Conservation (phyloP, 1,140 invertebrate species). For the Mya arenaria region DNA sequence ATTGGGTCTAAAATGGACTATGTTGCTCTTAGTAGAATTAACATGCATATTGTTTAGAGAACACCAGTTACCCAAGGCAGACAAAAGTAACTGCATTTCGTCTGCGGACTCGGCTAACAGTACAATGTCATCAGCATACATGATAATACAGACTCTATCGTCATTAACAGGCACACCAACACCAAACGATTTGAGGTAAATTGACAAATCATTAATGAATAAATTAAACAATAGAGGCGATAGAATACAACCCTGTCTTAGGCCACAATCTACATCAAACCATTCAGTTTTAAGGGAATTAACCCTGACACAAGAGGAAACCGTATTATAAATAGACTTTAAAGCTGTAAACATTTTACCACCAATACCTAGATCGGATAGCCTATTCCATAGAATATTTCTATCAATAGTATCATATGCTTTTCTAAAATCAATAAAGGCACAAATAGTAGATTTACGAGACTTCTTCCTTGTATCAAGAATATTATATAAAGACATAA, state of each 20-base stretch:
- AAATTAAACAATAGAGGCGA: conserved; percentile 31
- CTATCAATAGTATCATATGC: conserved; percentile 14
- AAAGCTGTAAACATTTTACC: conserved; percentile 15
- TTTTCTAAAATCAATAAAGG: conserved; percentile 29
- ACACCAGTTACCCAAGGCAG: not conserved
- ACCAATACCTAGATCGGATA: not conserved
- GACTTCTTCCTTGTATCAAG: conserved; percentile 29
- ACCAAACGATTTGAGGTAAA: conserved; percentile 11
- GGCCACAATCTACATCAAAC: conserved; percentile 11
- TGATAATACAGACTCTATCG: conserved; percentile 22
- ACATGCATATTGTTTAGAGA: conserved; percentile 5
- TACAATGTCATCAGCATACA: conserved; percentile 37
- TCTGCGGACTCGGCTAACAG: not conserved
- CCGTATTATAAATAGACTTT: not conserved
- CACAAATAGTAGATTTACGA: not conserved
- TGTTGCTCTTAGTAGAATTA: conserved; percentile 18
- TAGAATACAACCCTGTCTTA: conserved; percentile 27
- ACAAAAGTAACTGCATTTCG: not conserved
- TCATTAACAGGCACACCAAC: conserved; percentile 2
- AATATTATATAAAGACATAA: not conserved
- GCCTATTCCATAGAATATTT: conserved; percentile 1
- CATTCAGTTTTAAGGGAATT: conserved; percentile 9
- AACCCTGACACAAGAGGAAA: conserved; percentile 13
- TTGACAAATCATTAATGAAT: conserved; percentile 29
- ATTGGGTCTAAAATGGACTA: not conserved